Base-by-base conservation (phyloP, 2,888 invertebrate species). In the Athalia circularis region DNA sequence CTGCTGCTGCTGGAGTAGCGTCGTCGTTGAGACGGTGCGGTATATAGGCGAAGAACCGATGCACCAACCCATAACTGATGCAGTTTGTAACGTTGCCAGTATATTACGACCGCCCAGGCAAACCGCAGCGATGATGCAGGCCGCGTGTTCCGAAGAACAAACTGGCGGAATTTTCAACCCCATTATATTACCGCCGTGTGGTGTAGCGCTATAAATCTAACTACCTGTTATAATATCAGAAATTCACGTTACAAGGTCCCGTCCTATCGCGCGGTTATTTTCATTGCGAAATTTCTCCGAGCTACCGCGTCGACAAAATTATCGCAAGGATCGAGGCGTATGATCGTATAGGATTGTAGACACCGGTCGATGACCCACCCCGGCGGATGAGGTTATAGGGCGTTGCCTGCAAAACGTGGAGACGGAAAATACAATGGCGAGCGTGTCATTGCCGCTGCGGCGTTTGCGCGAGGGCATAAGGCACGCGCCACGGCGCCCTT, bases 381-480 rank as follows among this genome's bases (percentile, higher is more conserved):
- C 61, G 74, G 61, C 74, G 54, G 61, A 74, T 74, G 48, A 54
- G 70, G 74, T 74, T 61, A 61, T 61, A 74, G 74, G 61, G 74
- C 61, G 74, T 75, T 61, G 50, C 52, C 62, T 75, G 62, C n/a
- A 75, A 75, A 75, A 62, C 62, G 75, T 75, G 59, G 62, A 75
- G 50, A 75, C 29, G 29, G 29, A 29, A 29, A 75, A 48, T 75
- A 62, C 75, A 75, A 75, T 75, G 75, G 75, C 64, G 72, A 72
- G 72, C 52, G 72, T 72, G 72, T 72, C 72, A 72, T 72, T 72
- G 45, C 47, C 72, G 64, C 29, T 2, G 29, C 29, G 29, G 29
- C 75, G 29, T 62, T 50, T 57, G 54, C 62, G 64, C 62, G 75
- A 59, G 13, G 47, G 72, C 47, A 62, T 8, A 59, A 50, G 68